Percentiles rank a stretch among this genome's conserved stretches.
phyloP scores from a whole-genome alignment of 2,113 vertebrate species.

The Coptodon rendalli region DNA sequence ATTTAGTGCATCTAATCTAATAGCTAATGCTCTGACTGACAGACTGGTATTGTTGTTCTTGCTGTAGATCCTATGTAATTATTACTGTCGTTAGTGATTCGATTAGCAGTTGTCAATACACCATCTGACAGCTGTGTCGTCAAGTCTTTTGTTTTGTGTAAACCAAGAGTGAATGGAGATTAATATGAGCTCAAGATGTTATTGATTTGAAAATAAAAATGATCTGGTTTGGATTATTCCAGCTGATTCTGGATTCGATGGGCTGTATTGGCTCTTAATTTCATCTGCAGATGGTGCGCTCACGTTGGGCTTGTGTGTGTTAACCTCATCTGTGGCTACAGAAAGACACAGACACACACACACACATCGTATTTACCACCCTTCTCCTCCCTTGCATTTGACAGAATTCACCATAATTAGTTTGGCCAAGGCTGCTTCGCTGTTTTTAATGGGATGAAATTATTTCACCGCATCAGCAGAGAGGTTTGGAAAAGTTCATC shows the following conservation, averaged over 20 bases:
- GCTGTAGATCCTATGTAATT: neutral
- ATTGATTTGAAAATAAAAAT: slow-evolving; percentile 34
- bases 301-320: neutral
- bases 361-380: slow-evolving; percentile 22
- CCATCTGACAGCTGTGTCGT: neutral
- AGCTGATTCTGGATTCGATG: neutral
- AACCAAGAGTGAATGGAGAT: neutral
- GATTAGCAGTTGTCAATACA: neutral
- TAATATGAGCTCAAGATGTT: neutral
- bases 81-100: neutral
- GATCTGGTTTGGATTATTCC: slow-evolving; percentile 20
- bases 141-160: neutral
- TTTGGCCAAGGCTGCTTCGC: slow-evolving; percentile 38
- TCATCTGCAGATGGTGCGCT: slow-evolving; percentile 8
- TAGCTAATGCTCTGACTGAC: slow-evolving; percentile 7
- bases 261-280: slow-evolving; percentile 5
- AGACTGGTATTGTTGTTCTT: neutral
- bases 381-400: neutral
- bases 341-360: neutral
- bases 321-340: neutral
- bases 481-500: slow-evolving; percentile 48
- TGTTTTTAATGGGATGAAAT: slow-evolving; percentile 54
- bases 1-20: neutral
- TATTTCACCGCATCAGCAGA: slow-evolving; percentile 47
- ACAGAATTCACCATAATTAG: slow-evolving; percentile 53